Conservation (phyloP, 2,888 invertebrate species). For the Eugnorisma glareosa region DNA sequence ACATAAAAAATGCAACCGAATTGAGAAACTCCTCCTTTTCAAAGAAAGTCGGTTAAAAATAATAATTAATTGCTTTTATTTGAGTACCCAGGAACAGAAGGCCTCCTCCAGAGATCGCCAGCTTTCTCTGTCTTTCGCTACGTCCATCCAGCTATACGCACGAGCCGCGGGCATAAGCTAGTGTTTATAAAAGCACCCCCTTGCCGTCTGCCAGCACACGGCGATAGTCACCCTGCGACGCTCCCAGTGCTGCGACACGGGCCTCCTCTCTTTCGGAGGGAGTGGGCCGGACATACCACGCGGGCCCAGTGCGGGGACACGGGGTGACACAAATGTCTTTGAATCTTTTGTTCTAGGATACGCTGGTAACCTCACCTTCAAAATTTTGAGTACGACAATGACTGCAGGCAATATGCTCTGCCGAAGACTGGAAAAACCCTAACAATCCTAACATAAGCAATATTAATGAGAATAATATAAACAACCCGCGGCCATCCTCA, state of each 20-base stretch:
- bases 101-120: too few species aligned
- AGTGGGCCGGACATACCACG: background rate
- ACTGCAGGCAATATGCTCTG: slow-evolving; percentile 3
- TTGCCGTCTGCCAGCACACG: too few species aligned
- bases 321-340: background rate
- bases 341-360: background rate
- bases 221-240: background rate
- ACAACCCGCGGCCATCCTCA: background rate
- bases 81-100: too few species aligned
- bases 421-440: background rate
- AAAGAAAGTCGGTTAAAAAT: too few species aligned
- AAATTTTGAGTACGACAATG: background rate
- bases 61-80: too few species aligned
- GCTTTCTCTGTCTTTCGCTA: too few species aligned
- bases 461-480: slow-evolving; percentile 11
- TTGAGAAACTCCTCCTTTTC: too few species aligned
- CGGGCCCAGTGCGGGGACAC: background rate
- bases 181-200: background rate
- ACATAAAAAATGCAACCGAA: too few species aligned
- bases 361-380: background rate
- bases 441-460: background rate
- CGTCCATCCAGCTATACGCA: too few species aligned
- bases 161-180: background rate
- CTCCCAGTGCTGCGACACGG: background rate
- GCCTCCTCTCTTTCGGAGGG: background rate